Evolutionary conservation across 2,113 vertebrate species (phyloP).

Genomic region (Pithys albifrons): DNA sequence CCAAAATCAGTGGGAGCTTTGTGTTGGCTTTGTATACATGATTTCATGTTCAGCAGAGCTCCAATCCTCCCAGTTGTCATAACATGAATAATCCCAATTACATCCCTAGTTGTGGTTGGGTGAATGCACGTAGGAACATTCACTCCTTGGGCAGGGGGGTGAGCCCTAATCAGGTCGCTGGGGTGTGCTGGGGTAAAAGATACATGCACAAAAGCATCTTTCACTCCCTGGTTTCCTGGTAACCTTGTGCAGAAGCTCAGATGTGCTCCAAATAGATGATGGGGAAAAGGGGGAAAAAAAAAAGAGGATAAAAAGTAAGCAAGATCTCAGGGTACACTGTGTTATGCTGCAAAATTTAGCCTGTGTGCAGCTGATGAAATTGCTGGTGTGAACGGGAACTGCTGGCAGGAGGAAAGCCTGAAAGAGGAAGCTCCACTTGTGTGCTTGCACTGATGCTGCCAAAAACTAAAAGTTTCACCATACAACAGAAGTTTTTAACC

Average conservation of each 20-base stretch:
- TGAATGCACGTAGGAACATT: not conserved
- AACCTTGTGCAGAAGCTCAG: not conserved
- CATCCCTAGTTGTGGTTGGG: not conserved
- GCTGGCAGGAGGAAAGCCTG: conserved; percentile 24
- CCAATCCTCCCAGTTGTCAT: not conserved
- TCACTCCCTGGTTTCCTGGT: not conserved
- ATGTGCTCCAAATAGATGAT: not conserved
- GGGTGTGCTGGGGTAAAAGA: not conserved
- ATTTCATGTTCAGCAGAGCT: not conserved
- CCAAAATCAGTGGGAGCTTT: not conserved
- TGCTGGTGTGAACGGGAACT: conserved; percentile 33
- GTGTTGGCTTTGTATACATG: not conserved
- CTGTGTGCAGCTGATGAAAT: conserved; percentile 19
- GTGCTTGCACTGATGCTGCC: not conserved
- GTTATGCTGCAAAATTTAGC: conserved; percentile 51
- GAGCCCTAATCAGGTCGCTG: not conserved
- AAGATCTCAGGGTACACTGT: not conserved
- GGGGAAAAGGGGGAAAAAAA: accelerated
- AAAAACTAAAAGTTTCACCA: not conserved
- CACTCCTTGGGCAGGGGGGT: not conserved
- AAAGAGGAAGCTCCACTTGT: not conserved
- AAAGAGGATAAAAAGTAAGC: not conserved
- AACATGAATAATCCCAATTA: conserved; percentile 1
- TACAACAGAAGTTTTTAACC: not conserved
- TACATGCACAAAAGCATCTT: not conserved